Conservation (phyloP, 2,888 invertebrate species). For the Cheilosia soror region DNA sequence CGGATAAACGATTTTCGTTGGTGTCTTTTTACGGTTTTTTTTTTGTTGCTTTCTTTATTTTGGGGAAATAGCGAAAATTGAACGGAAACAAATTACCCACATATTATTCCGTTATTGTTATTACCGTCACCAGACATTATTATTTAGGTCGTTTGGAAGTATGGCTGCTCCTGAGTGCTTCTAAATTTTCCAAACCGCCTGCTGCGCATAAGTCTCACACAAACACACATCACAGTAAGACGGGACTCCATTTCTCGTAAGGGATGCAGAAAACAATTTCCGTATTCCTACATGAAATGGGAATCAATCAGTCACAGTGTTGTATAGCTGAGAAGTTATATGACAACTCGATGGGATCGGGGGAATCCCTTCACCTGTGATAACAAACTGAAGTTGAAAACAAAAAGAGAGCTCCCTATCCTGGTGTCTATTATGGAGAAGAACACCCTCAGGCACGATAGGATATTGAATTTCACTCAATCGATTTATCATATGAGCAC, state of each 20-base stretch:
- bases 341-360: not conserved
- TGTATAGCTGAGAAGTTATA: conserved; percentile 42
- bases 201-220: not conserved
- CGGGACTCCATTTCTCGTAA: not conserved
- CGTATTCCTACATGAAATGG: conserved; percentile 58
- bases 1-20: conserved; percentile 55
- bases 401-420: conserved; percentile 3
- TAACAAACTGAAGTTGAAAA: conserved; percentile 8
- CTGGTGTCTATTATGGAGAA: conserved; percentile 7
- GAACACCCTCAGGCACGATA: conserved; percentile 36
- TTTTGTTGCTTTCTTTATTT: conserved; percentile 1
- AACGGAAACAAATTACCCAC: conserved; percentile 68
- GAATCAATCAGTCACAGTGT: conserved; percentile 69
- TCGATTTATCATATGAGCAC: conserved; percentile 59
- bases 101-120: conserved; percentile 69
- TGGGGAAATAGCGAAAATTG: conserved; percentile 39
- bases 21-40: conserved; percentile 7
- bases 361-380: not conserved
- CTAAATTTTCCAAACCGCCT: conserved; percentile 38
- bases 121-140: conserved; percentile 63
- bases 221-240: not conserved
- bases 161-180: conserved; percentile 44
- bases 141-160: conserved; percentile 52
- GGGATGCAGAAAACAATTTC: conserved; percentile 65
- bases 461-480: conserved; percentile 68